These are phyloP conservation scores for Aporophyla lueneburgensis DNA, from an alignment of 2,888 invertebrate genomes.

Conservation along the genomic window DNA sequence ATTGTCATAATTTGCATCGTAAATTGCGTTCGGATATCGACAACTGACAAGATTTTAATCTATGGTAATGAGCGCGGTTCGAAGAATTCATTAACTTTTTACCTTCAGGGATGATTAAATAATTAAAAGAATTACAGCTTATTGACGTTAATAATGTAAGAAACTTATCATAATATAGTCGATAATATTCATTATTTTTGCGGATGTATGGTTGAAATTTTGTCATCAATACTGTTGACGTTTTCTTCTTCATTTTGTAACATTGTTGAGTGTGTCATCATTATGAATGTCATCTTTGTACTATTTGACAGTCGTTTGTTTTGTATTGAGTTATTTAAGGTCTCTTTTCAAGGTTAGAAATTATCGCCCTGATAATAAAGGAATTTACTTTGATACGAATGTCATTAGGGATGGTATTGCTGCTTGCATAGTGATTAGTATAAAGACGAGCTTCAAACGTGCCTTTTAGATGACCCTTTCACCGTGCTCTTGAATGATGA, in stretches of 20 bases:
- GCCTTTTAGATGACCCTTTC: not conserved
- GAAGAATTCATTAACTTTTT: conserved; percentile 50
- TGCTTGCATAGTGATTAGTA: not conserved
- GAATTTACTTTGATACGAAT: conserved; percentile 54
- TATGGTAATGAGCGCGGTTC: conserved; percentile 56
- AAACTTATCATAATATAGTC: conserved; percentile 15
- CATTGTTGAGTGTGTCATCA: conserved; percentile 16
- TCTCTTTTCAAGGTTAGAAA: conserved; percentile 38
- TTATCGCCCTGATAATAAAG: conserved; percentile 42
- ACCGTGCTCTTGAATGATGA: not conserved
- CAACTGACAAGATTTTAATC: conserved; percentile 57
- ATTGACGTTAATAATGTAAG: conserved; percentile 15
- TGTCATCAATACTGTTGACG: not conserved
- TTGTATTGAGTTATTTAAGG: not conserved
- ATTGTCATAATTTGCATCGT: conserved; percentile 59
- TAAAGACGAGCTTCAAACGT: not conserved
- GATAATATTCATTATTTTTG: not conserved
- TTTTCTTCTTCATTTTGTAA: conserved; percentile 25
- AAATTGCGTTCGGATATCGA: conserved; percentile 55
- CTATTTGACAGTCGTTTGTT: conserved; percentile 18
- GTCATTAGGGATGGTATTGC: conserved; percentile 12
- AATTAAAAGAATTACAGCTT: conserved; percentile 16
- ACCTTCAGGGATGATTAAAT: conserved; percentile 46
- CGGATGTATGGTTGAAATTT: not conserved
- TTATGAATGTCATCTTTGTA: conserved; percentile 32